Evolutionary conservation across 2,797 vertebrate genomes (phyloP), one percentile per base, ranked within the genome.

Genomic region (Lophura swinhoii): DNA sequence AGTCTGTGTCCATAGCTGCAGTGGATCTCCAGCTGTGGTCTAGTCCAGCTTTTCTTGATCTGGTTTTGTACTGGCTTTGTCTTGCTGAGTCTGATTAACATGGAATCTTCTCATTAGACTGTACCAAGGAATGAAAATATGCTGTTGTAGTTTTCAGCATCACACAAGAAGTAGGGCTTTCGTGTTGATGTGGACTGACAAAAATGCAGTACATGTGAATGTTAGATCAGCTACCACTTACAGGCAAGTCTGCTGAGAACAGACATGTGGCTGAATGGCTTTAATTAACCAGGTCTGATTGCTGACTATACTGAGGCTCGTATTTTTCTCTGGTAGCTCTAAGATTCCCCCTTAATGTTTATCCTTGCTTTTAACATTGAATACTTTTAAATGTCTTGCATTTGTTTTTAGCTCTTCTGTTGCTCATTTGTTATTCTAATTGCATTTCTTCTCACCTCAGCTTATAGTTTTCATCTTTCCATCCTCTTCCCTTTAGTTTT

Each of bases 31-130:
- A 31, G 0, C 33, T 73, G 1, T 14, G 46, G 22, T 29, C 69
- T 74, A 39, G 9, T 51, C 43, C 68, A n/a, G 6, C 28, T 20
- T 22, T 17, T 84, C 86, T 66, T 46, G 22, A 4, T 39, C 62
- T 92, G 77, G 13, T 82, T 75, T 48, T 1, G 0, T 49, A 23
- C 0, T 0, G 55, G 24, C 37, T 66, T 74, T 0, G 0, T 28
- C 2, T 46, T 29, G 84, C 29, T 58, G 64, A 58, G 58, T n/a
- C 48, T 74, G 28, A 14, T 70, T 82, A 1, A 0, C 0, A 0
- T 58, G 17, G 68, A 51, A 58, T 44, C n/a, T 68, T 58, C 63
- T 53, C 1, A 0, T 69, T 69, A 63, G 67, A 16, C 71, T 70
- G 16, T 59, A 63, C 51, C 37, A 24, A 22, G 46, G 51, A 72